Evolutionary conservation across 2,113 vertebrate genomes (phyloP).

Genomic region (Campylomormyrus tamandua): DNA sequence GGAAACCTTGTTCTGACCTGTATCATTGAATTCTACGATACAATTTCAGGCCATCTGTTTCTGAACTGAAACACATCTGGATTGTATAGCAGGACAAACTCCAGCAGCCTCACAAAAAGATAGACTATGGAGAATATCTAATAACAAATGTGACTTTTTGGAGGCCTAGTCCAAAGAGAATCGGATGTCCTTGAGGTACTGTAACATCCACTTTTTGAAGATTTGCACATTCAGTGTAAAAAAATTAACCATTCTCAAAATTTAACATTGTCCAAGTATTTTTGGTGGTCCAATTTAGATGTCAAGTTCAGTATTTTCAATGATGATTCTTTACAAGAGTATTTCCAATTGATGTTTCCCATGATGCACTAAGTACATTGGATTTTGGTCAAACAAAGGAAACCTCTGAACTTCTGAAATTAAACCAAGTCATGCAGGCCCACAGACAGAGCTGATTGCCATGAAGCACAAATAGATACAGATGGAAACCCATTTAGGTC

Average conservation of each 20-base stretch:
- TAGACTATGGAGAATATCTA: background rate
- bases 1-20: background rate
- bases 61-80: background rate
- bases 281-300: background rate
- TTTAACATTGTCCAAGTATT: background rate
- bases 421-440: background rate
- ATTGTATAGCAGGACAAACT: background rate
- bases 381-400: background rate
- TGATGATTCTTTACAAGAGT: background rate
- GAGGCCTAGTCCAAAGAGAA: background rate
- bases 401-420: background rate
- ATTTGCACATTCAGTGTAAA: background rate
- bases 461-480: constrained; percentile 44
- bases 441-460: constrained; percentile 19
- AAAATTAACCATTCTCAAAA: background rate
- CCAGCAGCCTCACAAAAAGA: background rate
- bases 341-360: background rate
- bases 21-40: background rate
- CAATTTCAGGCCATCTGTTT: background rate
- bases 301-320: background rate
- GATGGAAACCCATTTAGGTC: constrained; percentile 39
- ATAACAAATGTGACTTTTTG: background rate
- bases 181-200: background rate
- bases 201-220: background rate
- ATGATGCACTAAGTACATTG: background rate